phyloP scores from a whole-genome alignment of 2,113 vertebrate genomes.

The Numenius arquata region DNA sequence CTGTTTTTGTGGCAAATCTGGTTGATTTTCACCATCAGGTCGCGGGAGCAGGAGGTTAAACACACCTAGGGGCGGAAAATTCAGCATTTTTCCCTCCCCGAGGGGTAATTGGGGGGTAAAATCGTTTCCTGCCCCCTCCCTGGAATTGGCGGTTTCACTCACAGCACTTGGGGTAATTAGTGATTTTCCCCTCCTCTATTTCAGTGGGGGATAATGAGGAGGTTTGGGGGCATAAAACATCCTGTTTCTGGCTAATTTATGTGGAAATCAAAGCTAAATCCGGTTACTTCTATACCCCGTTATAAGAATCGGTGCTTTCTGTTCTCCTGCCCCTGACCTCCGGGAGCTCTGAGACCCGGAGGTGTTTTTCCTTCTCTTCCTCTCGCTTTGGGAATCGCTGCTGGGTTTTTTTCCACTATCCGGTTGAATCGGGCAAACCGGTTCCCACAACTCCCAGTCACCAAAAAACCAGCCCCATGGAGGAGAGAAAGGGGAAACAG shows the following conservation, averaged over 20 bases:
- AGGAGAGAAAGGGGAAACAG: not conserved
- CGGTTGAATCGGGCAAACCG: not conserved
- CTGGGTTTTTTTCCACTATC: not conserved
- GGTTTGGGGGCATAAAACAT: not conserved
- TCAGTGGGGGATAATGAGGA: not conserved
- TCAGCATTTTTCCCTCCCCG: fast-evolving
- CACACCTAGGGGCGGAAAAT: conserved; percentile 77
- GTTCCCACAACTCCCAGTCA: too few relatives aligned
- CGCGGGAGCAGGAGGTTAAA: conserved; percentile 87
- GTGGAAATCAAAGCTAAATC: not conserved
- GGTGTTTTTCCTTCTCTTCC: not conserved
- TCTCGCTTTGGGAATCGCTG: not conserved
- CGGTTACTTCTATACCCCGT: too few relatives aligned
- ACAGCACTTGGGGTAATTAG: not conserved
- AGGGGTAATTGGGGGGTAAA: not conserved
- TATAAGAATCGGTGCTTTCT: too few relatives aligned
- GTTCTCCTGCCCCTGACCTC: too few relatives aligned
- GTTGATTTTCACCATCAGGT: conserved; percentile 85
- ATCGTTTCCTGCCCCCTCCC: not conserved
- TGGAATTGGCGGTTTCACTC: not conserved
- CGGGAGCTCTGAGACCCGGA: not conserved
- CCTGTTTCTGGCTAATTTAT: not conserved
- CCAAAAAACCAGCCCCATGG: not conserved
- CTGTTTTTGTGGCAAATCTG: conserved; percentile 84
- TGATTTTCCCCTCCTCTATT: not conserved